Evolutionary conservation across 2,113 vertebrate species (phyloP), one percentile per base, ranked within the genome.

Genomic region (Sardina pilchardus): DNA sequence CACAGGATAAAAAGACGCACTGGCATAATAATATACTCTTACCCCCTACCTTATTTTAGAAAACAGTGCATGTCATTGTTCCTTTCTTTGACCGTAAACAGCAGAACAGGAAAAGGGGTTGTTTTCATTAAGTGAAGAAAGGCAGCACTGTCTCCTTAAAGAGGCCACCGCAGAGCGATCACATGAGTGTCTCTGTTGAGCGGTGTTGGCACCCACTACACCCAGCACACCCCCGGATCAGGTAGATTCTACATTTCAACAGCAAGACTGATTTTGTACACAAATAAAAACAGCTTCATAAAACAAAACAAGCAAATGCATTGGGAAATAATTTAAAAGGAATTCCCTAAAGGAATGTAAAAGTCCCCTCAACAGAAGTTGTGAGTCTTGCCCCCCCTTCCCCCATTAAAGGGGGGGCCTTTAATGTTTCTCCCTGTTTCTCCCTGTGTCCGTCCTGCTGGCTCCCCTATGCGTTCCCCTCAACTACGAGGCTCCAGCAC

Each of bases 401-500:
- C n/a, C n/a, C n/a, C n/a, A n/a, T n/a, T n/a, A n/a, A n/a, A n/a
- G n/a, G n/a, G n/a, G n/a, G n/a, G n/a, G n/a, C n/a, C 43, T 43
- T n/a, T 82, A n/a, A 17, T 3, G 9, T 36, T 44, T 53, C 5
- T 84, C 1, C 53, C 71, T 83, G 85, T 44, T 3, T 39, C 6
- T 53, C 86, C 34, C 26, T 56, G 19, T 26, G 21, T n/a, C 21
- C 7, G 59, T 26, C 4, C 24, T 26, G 6, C 7, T 59, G 0
- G 19, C 19, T 59, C 34, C 39, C 39, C 71, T 16, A 0, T 1
- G 42, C 47, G 75, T 88, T 1, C 0, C 44, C 24, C 17, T 92
- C 95, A 97, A 88, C 94, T 91, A 75, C 93, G 93, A 0, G 96
- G 94, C 16, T 97, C 95, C 86, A 97, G 96, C 24, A 96, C 92